Percentiles rank a stretch among this genome's conserved stretches.
phyloP scores from a whole-genome alignment of 2,888 invertebrate genomes.

The Oxycera nigricornis region DNA sequence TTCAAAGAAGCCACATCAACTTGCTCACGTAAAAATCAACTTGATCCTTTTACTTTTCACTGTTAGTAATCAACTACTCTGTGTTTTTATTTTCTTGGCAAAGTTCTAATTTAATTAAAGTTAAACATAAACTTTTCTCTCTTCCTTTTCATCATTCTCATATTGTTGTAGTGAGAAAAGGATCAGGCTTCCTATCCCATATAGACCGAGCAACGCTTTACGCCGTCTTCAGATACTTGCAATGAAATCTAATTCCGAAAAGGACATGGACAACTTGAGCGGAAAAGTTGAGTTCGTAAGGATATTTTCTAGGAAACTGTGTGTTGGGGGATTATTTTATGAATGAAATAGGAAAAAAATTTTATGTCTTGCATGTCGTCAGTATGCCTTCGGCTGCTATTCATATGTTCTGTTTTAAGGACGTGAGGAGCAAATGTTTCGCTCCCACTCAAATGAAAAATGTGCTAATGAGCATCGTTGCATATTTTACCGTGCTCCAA shows the following conservation, averaged over 20 bases:
- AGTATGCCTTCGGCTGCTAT: too few relatives aligned
- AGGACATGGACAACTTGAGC: too few relatives aligned
- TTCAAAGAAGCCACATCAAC: too few relatives aligned
- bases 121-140: conserved; percentile 5
- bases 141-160: background rate
- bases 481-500: background rate
- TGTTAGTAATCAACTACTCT: background rate
- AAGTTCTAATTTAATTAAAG: conserved; percentile 7
- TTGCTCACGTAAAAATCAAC: background rate
- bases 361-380: background rate
- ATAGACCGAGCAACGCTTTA: too few relatives aligned
- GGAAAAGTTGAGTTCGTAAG: too few relatives aligned
- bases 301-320: too few relatives aligned
- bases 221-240: too few relatives aligned
- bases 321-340: background rate
- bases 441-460: background rate
- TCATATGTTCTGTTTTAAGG: too few relatives aligned
- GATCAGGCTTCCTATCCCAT: too few relatives aligned
- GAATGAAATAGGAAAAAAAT: background rate
- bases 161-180: too few relatives aligned
- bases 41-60: background rate
- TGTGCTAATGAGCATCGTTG: conserved; percentile 5
- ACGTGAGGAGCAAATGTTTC: too few relatives aligned
- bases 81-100: background rate
- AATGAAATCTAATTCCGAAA: too few relatives aligned